Evolutionary conservation across 1,140 invertebrate species (phyloP), one percentile per base, ranked within the genome.

Genomic region (Palaemon carinicauda): DNA sequence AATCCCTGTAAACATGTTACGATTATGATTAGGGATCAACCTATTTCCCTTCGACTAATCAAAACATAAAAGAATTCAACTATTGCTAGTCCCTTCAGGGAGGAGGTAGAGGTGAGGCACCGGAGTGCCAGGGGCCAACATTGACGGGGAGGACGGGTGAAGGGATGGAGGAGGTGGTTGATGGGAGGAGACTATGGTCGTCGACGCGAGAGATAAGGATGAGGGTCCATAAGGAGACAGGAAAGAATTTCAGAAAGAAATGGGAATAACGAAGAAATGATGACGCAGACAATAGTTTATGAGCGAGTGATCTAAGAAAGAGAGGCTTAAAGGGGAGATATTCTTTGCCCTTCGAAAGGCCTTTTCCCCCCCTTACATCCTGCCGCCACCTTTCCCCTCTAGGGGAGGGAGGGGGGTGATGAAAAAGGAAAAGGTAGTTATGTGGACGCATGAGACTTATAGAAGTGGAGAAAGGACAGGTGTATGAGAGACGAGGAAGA

Each of bases 281-380:
- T 73, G 71, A 73, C 71, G 29, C 17, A 73, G 71, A 73, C 71
- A 73, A 31, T 73, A 21, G 5, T 73, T 73, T 73, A 73, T 73
- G 71, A 73, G 15, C 71, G n/a, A 21, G 71, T 73, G 71, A 73
- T 73, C 71, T 33, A 31, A 73, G 71, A 73, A 73, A 21, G 71
- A 73, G 31, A 73, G 71, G 17, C 41, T 73, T 73, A 33, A 73
- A 73, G 71, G 41, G 17, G 27, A 73, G 31, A 24, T 73, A 41
- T 5, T 41, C 41, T 41, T 41, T 41, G 41, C 41, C 41, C 41
- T 41, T 12, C 7, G 12, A 41, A 41, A 41, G 33, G 33, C 33
- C 33, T 41, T 41, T 41, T 9, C 33, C 41, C 41, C 41, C 41
- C 41, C 41, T 41, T 12, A 9, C 41, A 0, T 5, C 5, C 41